Percentiles rank a stretch among this genome's conserved stretches.
phyloP scores from a whole-genome alignment of 1,140 invertebrate genomes.

The Drosophila baimaii region DNA sequence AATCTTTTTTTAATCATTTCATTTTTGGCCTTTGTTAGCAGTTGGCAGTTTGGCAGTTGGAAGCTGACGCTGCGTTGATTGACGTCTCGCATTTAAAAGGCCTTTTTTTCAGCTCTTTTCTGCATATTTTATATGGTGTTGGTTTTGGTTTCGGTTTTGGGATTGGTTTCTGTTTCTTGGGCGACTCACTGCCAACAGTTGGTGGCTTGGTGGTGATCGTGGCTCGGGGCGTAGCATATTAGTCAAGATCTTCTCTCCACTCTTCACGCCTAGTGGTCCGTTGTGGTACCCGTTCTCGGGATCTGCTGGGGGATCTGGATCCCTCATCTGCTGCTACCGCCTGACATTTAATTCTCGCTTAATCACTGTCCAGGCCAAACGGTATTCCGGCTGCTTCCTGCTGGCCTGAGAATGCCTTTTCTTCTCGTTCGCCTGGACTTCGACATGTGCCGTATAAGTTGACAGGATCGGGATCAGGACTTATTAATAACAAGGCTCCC shows the following conservation, averaged over 20 bases:
- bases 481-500: constrained; percentile 69
- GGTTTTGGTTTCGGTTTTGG: constrained; percentile 3
- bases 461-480: constrained; percentile 66
- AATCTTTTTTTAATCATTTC: constrained; percentile 80
- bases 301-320: constrained; percentile 29
- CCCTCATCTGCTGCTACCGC: constrained; percentile 54
- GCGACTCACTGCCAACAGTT: constrained; percentile 50
- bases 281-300: background rate
- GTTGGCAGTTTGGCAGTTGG: constrained; percentile 72
- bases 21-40: constrained; percentile 71
- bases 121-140: constrained; percentile 44
- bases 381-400: constrained; percentile 62
- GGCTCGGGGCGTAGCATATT: constrained; percentile 60
- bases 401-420: constrained; percentile 23
- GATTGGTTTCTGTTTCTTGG: background rate
- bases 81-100: constrained; percentile 63
- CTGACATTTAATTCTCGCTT: constrained; percentile 83
- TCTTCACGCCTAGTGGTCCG: constrained; percentile 66
- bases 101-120: constrained; percentile 20
- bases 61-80: constrained; percentile 78
- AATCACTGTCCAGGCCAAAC: constrained; percentile 77
- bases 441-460: constrained; percentile 63
- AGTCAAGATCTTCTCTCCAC: constrained; percentile 67
- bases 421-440: constrained; percentile 24
- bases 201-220: constrained; percentile 46